Percentiles rank a stretch among this genome's conserved stretches.
Conservation (phyloP, 1,140 invertebrate genomes). For the Heliconius congener region DNA sequence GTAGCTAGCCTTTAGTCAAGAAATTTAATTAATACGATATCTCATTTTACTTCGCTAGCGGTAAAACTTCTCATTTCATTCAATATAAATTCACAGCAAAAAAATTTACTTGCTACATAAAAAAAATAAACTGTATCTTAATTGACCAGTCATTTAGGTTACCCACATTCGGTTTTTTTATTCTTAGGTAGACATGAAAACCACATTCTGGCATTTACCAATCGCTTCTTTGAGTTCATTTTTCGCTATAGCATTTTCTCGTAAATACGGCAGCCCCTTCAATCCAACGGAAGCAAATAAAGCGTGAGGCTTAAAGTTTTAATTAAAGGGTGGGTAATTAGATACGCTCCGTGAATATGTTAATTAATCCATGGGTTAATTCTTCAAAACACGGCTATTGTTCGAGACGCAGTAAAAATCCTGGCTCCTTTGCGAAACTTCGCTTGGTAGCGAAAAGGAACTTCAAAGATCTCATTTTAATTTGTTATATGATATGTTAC, state of each 20-base stretch:
- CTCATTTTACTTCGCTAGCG: neutral
- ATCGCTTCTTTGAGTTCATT: slow-evolving; percentile 21
- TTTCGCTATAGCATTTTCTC: slow-evolving; percentile 30
- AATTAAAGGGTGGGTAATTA: slow-evolving; percentile 77
- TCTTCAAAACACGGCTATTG: slow-evolving; percentile 75
- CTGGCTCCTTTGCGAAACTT: slow-evolving; percentile 41
- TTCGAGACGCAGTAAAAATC: slow-evolving; percentile 68
- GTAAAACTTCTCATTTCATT: neutral
- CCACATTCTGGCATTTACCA: slow-evolving; percentile 13
- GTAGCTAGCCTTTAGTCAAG: too few species aligned
- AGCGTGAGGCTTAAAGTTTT: slow-evolving; percentile 71
- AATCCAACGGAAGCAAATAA: slow-evolving; percentile 68
- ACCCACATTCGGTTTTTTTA: neutral
- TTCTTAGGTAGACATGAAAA: neutral
- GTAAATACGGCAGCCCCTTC: slow-evolving; percentile 55
- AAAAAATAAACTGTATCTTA: neutral
- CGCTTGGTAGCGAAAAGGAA: slow-evolving; percentile 15
- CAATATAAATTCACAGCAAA: neutral
- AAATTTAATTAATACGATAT: too few species aligned
- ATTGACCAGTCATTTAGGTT: neutral
- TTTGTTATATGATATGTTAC: neutral
- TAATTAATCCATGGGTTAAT: slow-evolving; percentile 77
- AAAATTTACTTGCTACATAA: neutral
- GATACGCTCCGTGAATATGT: slow-evolving; percentile 73
- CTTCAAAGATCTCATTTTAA: neutral